Conservation (phyloP, 2,888 invertebrate genomes). For the Tineola bisselliella region DNA sequence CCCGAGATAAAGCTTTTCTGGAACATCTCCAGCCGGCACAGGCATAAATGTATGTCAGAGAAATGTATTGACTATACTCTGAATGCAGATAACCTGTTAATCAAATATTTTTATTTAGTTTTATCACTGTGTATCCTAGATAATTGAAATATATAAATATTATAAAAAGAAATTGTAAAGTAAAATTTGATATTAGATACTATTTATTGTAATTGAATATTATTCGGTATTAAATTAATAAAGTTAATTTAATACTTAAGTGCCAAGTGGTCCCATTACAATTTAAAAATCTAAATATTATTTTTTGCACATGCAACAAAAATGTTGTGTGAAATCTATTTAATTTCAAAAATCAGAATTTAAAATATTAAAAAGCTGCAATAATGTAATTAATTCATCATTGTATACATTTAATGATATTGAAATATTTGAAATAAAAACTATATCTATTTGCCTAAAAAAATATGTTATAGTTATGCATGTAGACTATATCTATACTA, state of each 20-base stretch:
- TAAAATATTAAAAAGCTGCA: background rate
- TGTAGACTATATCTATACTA: too few species aligned
- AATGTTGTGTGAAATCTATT: background rate
- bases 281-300: conserved; percentile 16
- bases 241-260: too few species aligned
- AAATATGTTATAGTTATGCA: too few species aligned
- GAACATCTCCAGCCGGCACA: conserved; percentile 18
- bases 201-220: too few species aligned
- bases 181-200: too few species aligned
- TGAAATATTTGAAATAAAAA: background rate
- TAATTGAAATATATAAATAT: too few species aligned
- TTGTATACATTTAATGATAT: background rate
- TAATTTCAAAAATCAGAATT: background rate
- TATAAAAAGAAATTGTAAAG: too few species aligned
- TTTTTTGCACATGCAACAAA: background rate
- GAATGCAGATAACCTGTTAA: conserved; percentile 30
- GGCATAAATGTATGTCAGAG: conserved; percentile 36
- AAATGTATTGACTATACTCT: conserved; percentile 28
- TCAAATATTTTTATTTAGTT: background rate
- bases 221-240: too few species aligned
- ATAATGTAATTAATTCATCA: background rate
- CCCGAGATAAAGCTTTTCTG: background rate
- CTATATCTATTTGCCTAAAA: background rate
- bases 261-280: too few species aligned
- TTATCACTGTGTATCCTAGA: too few species aligned